Base-by-base conservation (phyloP, 2,797 vertebrate genomes). In the Sebastes vulpes region DNA sequence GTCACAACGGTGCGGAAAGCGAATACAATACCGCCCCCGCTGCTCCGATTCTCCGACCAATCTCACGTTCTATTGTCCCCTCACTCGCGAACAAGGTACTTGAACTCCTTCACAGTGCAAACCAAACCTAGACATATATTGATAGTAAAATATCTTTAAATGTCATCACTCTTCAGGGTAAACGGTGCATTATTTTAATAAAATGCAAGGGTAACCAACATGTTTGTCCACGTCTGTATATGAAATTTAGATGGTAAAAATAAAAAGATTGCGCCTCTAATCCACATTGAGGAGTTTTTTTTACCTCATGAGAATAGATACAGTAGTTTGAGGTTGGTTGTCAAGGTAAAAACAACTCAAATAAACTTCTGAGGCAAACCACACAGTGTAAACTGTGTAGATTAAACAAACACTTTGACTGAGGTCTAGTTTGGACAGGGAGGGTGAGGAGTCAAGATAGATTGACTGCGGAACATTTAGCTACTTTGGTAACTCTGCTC, bases 321-420 rank as follows among this genome's bases (percentile, higher is more conserved):
- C 57, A 54, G 59, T 72, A 35, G 52, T 77, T 68, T 54, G 21
- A 66, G 35, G 50, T 31, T 75, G 16, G 6, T 54, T 35, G 18
- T 75, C 42, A 65, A 58, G 28, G 65, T 84, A 59, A 85, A 83
- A 59, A 21, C 16, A 66, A 21, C 65, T 31, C 32, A 35, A 35
- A 35, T 35, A 35, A 35, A 35, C 32, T 35, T 54, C 14, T 71
- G 54, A 18, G 29, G 6, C 14, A 32, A 56, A 67, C 59, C 63
- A 31, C 38, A 20, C 52, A 20, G 2, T 60, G 60, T 3, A 1
- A 4, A 0, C 46, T 21, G 20, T 57, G 28, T 9, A 31, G 53
- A 48, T 83, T 64, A 90, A 81, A 87, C 87, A 85, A 79, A 82
- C 67, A 70, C 23, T 70, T 80, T 29, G 28, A 74, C 38, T 46